phyloP scores from a whole-genome alignment of 2,888 invertebrate species.

The Parnassius orleans region DNA sequence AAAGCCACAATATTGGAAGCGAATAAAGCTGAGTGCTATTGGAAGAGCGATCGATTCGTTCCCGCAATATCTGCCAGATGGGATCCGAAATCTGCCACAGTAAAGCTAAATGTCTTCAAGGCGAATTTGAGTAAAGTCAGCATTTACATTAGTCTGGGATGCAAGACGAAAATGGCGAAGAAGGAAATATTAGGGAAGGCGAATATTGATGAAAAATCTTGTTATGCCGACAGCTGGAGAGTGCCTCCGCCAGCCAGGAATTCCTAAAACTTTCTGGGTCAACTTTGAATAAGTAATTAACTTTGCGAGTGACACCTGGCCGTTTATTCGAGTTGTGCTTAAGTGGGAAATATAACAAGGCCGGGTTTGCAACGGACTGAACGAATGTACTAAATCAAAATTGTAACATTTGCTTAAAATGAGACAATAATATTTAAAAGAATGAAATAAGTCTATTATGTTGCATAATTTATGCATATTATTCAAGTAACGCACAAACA shows the following conservation, averaged over 20 bases:
- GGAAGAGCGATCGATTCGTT: conserved; percentile 88
- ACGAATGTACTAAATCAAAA: too few relatives aligned
- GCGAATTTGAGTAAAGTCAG: conserved; percentile 83
- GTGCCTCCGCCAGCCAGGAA: conserved; percentile 77
- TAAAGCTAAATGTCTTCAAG: conserved; percentile 83
- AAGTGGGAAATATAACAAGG: background rate
- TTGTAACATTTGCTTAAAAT: too few relatives aligned
- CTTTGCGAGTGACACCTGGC: background rate
- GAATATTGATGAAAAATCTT: conserved; percentile 82
- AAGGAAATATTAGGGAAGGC: conserved; percentile 85
- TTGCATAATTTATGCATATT: too few relatives aligned
- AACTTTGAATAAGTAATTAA: conserved; percentile 65
- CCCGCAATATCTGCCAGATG: conserved; percentile 90
- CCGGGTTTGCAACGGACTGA: background rate
- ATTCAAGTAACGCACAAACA: too few relatives aligned
- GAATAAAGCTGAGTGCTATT: conserved; percentile 80
- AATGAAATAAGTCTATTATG: too few relatives aligned
- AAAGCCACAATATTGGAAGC: conserved; percentile 88
- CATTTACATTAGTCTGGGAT: conserved; percentile 84
- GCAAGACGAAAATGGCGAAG: conserved; percentile 84
- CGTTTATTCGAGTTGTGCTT: background rate
- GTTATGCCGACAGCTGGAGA: conserved; percentile 83
- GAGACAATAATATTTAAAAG: too few relatives aligned
- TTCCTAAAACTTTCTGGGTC: conserved; percentile 81
- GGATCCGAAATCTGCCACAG: conserved; percentile 83